A percentile compares a stretch with the other conserved stretches of the same genome.
phyloP scores from a whole-genome alignment of 2,113 vertebrate species.

The Dromiciops gliroides region DNA sequence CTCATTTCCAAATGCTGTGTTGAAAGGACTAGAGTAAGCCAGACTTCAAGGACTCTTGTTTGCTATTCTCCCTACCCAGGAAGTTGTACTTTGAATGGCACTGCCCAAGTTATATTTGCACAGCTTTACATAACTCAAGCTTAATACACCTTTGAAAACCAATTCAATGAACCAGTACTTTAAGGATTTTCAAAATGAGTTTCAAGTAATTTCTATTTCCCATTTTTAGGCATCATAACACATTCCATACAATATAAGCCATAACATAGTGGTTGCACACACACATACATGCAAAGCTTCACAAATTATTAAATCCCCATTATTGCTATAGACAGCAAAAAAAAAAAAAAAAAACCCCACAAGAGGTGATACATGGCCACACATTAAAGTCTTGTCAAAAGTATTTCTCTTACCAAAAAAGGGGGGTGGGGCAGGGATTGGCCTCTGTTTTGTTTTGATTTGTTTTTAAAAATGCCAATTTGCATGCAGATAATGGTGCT shows the following conservation, averaged over 20 bases:
- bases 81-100: neutral
- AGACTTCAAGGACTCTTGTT: neutral
- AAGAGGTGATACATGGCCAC: neutral
- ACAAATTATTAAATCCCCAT: neutral
- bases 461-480: slow-evolving; percentile 34
- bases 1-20: neutral
- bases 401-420: slow-evolving; percentile 14
- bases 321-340: neutral
- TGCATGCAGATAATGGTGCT: neutral
- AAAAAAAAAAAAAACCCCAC: too few relatives aligned
- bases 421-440: neutral
- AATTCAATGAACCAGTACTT: neutral
- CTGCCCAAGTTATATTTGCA: neutral
- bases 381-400: slow-evolving; percentile 22
- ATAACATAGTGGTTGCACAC: neutral
- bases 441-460: too few relatives aligned
- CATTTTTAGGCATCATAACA: neutral
- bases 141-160: neutral
- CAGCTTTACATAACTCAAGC: neutral
- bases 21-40: neutral
- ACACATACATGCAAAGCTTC: neutral
- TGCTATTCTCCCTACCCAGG: neutral
- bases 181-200: neutral
- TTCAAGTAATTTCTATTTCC: slow-evolving; percentile 25
- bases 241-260: neutral